Base-by-base conservation (phyloP, 2,113 vertebrate species). In the Dinomys branickii region DNA sequence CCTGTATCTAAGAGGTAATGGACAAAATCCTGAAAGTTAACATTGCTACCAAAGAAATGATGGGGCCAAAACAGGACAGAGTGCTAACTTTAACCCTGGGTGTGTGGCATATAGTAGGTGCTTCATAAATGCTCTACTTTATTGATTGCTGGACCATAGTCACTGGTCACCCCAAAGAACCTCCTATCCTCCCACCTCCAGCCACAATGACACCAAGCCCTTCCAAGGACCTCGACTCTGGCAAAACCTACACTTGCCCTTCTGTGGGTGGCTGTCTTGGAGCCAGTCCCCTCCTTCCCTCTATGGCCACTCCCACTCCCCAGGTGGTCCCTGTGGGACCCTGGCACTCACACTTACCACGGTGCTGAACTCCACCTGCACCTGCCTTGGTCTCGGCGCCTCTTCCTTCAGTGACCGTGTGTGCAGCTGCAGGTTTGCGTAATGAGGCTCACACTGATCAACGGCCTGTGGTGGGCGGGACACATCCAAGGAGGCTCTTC, bases 341-440 rank as follows among this genome's bases (percentile, higher is more conserved):
- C 3, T 0, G 22, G n/a, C 8, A 14, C 63, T 4, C 0, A 0
- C 12, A 71, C 96, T 96, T n/a, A 98, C 97, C 96, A 97, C 58
- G 0, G 17, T 88, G 96, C 94, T 96, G 19, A 94, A 97, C 1
- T 92, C 96, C 47, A 61, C 63, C 58, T 97, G 96, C 1, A 0
- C 24, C 38, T 14, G 92, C 12, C 0, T 0, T 0, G 35, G 56
- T 0, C 0, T 16, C 1, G 0, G 0, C 0, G 50, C 63, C 28
- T 71, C 26, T 22, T 44, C 85, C 52, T 0, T 8, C 13, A 33
- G 58, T 6, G 75, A 20, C 75, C 11, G 1, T 0, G 0, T 38
- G 35, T 38, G 91, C 58, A 98, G 92, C 84, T 96, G 95, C 80
- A 98, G 5, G 5, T 97, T 96, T 0, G 1, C 92, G 8, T 98